Percentiles rank a stretch among this genome's conserved stretches.
phyloP scores from a whole-genome alignment of 1,140 invertebrate species.

The Hormaphis cornu region DNA sequence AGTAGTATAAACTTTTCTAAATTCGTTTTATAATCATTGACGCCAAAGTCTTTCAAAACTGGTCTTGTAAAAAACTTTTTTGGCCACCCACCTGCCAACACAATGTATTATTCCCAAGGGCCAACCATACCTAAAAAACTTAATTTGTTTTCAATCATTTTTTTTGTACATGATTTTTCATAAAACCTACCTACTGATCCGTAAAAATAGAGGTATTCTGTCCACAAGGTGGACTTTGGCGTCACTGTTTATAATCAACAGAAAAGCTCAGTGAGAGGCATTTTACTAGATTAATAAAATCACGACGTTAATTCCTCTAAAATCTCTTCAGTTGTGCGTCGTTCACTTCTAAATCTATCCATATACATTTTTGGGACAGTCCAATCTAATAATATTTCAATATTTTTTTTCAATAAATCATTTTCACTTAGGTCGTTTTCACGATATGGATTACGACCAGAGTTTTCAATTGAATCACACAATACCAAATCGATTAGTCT shows the following conservation, averaged over 20 bases:
- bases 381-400: constrained; percentile 67
- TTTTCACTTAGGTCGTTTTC: constrained; percentile 48
- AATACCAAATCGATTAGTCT: constrained; percentile 73
- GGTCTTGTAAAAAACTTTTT: no score
- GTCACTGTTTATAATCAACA: not conserved
- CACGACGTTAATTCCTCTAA: constrained; percentile 60
- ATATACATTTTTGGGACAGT: constrained; percentile 68
- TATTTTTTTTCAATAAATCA: constrained; percentile 57
- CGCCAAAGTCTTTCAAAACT: no score
- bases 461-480: constrained; percentile 61
- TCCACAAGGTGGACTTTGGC: no score
- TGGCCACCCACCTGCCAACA: no score
- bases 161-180: no score
- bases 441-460: constrained; percentile 55
- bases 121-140: no score
- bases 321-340: constrained; percentile 64
- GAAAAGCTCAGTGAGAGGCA: not conserved
- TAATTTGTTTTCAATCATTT: no score
- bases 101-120: no score
- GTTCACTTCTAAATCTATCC: constrained; percentile 61
- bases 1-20: no score
- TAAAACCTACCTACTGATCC: no score
- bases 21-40: no score
- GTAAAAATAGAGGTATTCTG: no score
- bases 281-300: constrained; percentile 29